phyloP scores from a whole-genome alignment of 2,797 vertebrate species.

The Xyrichtys novacula region DNA sequence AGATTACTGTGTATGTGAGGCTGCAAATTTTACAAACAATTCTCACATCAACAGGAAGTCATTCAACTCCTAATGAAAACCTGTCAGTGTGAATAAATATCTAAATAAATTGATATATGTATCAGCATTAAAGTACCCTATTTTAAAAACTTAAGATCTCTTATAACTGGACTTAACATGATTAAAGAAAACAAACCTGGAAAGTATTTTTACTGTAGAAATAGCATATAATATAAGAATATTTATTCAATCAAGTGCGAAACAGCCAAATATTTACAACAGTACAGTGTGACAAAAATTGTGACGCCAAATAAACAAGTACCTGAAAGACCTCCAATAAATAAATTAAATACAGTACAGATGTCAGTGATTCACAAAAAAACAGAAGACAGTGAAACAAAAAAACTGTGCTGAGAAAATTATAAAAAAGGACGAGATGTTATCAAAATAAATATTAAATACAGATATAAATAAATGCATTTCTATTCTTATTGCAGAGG shows the following conservation, averaged over 20 bases:
- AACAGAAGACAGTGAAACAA: slow-evolving; percentile 71
- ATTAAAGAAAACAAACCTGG: slow-evolving; percentile 33
- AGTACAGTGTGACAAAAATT: slow-evolving; percentile 72
- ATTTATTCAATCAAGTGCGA: slow-evolving; percentile 91
- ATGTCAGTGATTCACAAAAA: slow-evolving; percentile 74
- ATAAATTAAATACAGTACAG: slow-evolving; percentile 86
- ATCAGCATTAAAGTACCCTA: not conserved
- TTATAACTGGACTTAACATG: not conserved
- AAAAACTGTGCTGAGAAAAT: slow-evolving; percentile 71
- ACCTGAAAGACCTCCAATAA: slow-evolving; percentile 84
- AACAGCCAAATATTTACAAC: slow-evolving; percentile 87
- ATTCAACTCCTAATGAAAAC: too few species aligned
- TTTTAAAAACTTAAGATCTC: not conserved
- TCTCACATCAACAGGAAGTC: too few species aligned
- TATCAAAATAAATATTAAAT: slow-evolving; percentile 91
- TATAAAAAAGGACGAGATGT: slow-evolving; percentile 68
- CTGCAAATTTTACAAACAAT: too few species aligned
- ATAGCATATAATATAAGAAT: slow-evolving; percentile 88
- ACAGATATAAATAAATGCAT: slow-evolving; percentile 86
- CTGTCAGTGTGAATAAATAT: not conserved
- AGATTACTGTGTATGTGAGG: too few species aligned
- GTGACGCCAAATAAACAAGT: slow-evolving; percentile 73
- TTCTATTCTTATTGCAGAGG: slow-evolving; percentile 64
- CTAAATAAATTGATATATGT: not conserved
- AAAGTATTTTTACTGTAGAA: slow-evolving; percentile 66